Evolutionary conservation across 2,888 invertebrate species (phyloP).

Genomic region (Andrena marginata): DNA sequence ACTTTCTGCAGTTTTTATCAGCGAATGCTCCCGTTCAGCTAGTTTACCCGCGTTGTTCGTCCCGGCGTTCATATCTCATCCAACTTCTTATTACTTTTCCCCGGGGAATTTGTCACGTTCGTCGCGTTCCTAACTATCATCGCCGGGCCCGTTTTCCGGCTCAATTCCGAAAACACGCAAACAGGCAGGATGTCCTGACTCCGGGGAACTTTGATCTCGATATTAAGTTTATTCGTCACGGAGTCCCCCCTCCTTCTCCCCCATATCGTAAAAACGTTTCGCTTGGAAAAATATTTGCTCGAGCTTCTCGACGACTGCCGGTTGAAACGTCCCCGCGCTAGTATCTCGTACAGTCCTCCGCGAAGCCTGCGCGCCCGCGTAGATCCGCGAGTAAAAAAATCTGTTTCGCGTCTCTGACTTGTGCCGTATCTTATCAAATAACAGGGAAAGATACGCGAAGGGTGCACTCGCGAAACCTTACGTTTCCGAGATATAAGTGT

Average conservation of each 20-base stretch:
- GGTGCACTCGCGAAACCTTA: background rate
- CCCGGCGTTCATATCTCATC: constrained; percentile 47
- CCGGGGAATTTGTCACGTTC: constrained; percentile 61
- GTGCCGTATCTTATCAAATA: background rate
- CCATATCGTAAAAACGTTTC: constrained; percentile 50
- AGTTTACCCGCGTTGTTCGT: constrained; percentile 25
- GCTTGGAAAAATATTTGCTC: constrained; percentile 39
- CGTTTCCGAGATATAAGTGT: background rate
- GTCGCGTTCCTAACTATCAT: constrained; percentile 53
- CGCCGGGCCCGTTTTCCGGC: constrained; percentile 16
- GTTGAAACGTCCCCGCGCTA: constrained; percentile 11
- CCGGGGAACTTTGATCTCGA: constrained; percentile 48
- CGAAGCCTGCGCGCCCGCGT: constrained; percentile 12
- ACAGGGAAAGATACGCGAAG: background rate
- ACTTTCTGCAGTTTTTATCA: constrained; percentile 60
- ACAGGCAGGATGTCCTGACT: constrained; percentile 26
- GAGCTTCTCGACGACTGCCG: constrained; percentile 27
- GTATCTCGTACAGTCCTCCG: background rate
- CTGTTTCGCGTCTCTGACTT: background rate
- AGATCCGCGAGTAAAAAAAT: background rate
- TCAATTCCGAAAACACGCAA: constrained; percentile 41
- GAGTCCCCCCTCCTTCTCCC: background rate
- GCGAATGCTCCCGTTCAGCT: background rate
- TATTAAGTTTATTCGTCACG: constrained; percentile 53
- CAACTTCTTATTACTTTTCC: constrained; percentile 70